Evolutionary conservation across 2,888 invertebrate genomes (phyloP).

Genomic region (Platypus cylindrus): DNA sequence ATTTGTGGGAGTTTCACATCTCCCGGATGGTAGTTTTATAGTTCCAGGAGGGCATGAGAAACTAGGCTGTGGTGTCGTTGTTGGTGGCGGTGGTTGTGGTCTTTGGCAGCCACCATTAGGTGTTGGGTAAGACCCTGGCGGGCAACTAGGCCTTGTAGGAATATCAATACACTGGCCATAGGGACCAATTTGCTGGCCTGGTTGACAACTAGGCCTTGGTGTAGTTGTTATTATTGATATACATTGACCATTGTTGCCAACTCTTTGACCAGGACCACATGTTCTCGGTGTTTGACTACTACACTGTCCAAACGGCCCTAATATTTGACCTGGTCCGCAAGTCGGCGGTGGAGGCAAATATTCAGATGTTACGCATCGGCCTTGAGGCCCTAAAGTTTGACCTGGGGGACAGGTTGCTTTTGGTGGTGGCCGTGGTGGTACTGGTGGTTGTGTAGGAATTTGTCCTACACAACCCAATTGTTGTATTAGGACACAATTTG

Average conservation of each 20-base stretch:
- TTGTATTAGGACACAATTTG: no score
- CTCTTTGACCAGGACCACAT: constrained; percentile 10
- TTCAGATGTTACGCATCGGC: constrained; percentile 5
- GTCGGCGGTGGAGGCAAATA: constrained; percentile 4
- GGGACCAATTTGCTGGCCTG: constrained; percentile 5
- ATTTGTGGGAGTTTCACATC: constrained; percentile 16
- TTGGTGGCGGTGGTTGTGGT: constrained; percentile 9
- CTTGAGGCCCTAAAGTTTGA: constrained; percentile 1
- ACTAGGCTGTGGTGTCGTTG: constrained; percentile 10
- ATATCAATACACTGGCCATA: constrained; percentile 19
- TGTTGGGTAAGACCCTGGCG: constrained; percentile 8
- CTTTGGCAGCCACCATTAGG: constrained; percentile 12
- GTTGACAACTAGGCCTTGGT: constrained; percentile 4
- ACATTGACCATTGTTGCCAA: constrained; percentile 20
- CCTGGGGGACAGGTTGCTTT: not conserved
- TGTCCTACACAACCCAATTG: no score
- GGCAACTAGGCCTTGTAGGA: constrained; percentile 8
- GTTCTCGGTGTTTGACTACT: constrained; percentile 5
- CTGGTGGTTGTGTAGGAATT: constrained; percentile 3
- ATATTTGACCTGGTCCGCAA: constrained; percentile 9
- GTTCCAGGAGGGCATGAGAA: constrained; percentile 18
- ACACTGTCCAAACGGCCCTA: constrained; percentile 11
- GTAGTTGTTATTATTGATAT: constrained; percentile 5
- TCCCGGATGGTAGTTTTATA: constrained; percentile 16
- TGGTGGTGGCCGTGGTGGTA: constrained; percentile 2